Base-by-base conservation (phyloP, 1,140 invertebrate species). In the Diploscapter pachys region DNA sequence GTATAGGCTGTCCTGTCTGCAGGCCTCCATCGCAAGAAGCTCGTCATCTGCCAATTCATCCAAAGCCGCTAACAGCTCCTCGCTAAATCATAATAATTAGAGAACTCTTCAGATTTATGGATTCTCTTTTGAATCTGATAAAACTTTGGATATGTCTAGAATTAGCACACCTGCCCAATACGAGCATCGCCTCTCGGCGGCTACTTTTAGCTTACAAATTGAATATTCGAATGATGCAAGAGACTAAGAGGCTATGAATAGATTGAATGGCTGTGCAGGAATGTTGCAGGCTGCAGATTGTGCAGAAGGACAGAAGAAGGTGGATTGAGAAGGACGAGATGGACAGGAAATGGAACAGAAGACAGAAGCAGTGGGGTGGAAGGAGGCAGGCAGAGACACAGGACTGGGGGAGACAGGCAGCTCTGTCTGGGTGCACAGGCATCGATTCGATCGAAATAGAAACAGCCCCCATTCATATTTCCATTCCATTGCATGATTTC, bases 1-100 rank as follows among this genome's bases (percentile, higher is more conserved):
- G 71, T 72, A 72, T 4, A 72, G 61, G 31, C 5, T 68, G 50
- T 72, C 71, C 61, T 72, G 56, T 13, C 71, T 13, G 52, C 71
- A 72, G 63, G 61, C 71, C 49, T 72, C 71, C 5, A 63, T 48
- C 31, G 49, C 57, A 5, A 71, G 56, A 9, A 59, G 63, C 49
- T 63, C 56, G 48, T 68, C 66, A 55, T 68, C 66, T 8, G 66
- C 66, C 52, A 68, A 11, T 68, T 68, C 66, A 2, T 68, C 66
- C 61, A 71, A 2, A 9, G 54, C 69, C 5, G 57, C 69, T 11
- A 63, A 11, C 6, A 62, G 50, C 11, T 71, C 69, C 55, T 63
- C 13, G 69, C 54, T 63, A n/a, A 62, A 71, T 59, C 9, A 59
- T 9, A 13, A 59, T 59, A 13, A 59, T 9, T 9, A 11, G 57